phyloP scores from a whole-genome alignment of 2,888 invertebrate species.

The Argyra leucocephala region DNA sequence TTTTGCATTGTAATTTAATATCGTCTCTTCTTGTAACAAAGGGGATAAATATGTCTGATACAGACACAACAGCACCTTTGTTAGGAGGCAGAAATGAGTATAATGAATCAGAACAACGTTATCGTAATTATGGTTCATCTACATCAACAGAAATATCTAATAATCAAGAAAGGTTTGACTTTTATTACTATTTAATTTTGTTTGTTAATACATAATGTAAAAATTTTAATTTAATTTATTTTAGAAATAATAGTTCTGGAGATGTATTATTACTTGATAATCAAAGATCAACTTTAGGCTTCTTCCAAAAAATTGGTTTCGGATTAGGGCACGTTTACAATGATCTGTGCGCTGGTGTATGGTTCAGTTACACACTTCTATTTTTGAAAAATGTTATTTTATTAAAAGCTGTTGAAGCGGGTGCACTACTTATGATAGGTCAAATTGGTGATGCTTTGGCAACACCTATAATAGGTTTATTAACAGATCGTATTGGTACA shows the following conservation, averaged over 20 bases:
- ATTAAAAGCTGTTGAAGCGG: slow-evolving; percentile 50
- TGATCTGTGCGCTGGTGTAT: slow-evolving; percentile 91
- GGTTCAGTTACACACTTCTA: slow-evolving; percentile 88
- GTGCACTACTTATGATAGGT: slow-evolving; percentile 62
- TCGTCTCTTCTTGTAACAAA: neutral
- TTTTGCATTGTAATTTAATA: neutral
- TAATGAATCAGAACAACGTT: neutral
- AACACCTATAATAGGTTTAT: slow-evolving; percentile 74
- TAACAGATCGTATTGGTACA: slow-evolving; percentile 69
- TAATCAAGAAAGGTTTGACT: neutral
- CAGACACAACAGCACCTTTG: neutral
- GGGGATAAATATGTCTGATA: neutral
- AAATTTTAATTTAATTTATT: neutral
- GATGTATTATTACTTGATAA: neutral
- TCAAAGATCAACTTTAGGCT: slow-evolving; percentile 20
- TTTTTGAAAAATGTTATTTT: slow-evolving; percentile 60
- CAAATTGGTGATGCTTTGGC: slow-evolving; percentile 71
- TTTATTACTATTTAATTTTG: no score
- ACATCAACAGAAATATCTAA: neutral
- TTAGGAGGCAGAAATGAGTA: neutral
- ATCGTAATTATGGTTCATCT: slow-evolving; percentile 2
- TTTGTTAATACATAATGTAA: neutral
- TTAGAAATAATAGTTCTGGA: neutral
- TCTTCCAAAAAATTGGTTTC: slow-evolving; percentile 46
- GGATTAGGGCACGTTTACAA: slow-evolving; percentile 83